Conservation (phyloP, 2,888 invertebrate species). For the Lottia scabra region DNA sequence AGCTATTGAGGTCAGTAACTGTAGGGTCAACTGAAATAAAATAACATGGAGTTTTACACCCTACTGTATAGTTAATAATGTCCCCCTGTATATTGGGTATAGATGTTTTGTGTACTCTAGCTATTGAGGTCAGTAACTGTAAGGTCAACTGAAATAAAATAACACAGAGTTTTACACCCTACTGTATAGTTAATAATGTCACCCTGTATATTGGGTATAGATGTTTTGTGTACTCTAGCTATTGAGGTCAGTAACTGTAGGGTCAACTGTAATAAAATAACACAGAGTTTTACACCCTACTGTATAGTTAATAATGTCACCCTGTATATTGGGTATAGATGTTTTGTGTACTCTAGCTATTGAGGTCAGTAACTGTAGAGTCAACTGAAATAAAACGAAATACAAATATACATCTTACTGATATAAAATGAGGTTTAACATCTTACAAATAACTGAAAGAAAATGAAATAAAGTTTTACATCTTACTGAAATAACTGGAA, state of each 20-base stretch:
- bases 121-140: conserved; percentile 66
- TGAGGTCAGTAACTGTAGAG: conserved; percentile 65
- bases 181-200: conserved; percentile 48
- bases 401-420: too few relatives aligned
- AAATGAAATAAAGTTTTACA: too few relatives aligned
- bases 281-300: too few relatives aligned
- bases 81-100: conserved; percentile 57
- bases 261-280: conserved; percentile 56
- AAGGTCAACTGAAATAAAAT: conserved; percentile 60
- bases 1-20: conserved; percentile 66
- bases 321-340: conserved; percentile 57
- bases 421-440: too few relatives aligned
- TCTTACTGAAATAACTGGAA: too few relatives aligned
- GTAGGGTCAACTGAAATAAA: conserved; percentile 62
- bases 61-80: conserved; percentile 42
- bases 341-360: conserved; percentile 60
- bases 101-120: conserved; percentile 56
- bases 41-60: conserved; percentile 1
- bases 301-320: conserved; percentile 58
- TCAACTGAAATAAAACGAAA: conserved; percentile 62
- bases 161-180: not conserved
- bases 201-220: conserved; percentile 55
- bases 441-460: too few relatives aligned
- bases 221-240: conserved; percentile 58
- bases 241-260: conserved; percentile 66